These are phyloP conservation scores for Lochmaea capreae DNA, from an alignment of 2,888 invertebrate genomes.

Conservation along the genomic window DNA sequence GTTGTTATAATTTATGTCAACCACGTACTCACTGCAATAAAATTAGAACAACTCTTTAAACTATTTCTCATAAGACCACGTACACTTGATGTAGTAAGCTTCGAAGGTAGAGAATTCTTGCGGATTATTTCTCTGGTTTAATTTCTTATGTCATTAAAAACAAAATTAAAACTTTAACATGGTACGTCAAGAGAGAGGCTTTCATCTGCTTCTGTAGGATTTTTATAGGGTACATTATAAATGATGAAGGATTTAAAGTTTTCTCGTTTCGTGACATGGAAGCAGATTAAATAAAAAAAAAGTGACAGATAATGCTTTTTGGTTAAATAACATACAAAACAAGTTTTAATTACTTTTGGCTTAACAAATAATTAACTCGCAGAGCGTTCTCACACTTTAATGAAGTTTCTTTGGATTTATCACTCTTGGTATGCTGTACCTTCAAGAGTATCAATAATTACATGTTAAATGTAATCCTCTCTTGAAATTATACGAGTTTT, in stretches of 20 bases:
- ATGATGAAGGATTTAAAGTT: conserved; percentile 54
- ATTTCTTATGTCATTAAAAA: conserved; percentile 42
- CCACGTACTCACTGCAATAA: too few relatives aligned
- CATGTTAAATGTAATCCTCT: too few relatives aligned
- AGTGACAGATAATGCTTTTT: conserved; percentile 50
- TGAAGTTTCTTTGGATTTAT: too few relatives aligned
- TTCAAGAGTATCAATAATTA: too few relatives aligned
- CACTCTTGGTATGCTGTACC: too few relatives aligned
- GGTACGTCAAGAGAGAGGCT: conserved; percentile 37
- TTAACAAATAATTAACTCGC: conserved; percentile 14
- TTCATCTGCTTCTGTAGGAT: conserved; percentile 38
- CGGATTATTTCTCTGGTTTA: conserved; percentile 33
- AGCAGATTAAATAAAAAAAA: conserved; percentile 50
- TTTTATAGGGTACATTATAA: conserved; percentile 46
- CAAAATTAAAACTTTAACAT: conserved; percentile 41
- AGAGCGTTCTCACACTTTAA: not conserved
- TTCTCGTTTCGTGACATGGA: conserved; percentile 48
- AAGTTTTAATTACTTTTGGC: conserved; percentile 52
- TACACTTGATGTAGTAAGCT: conserved; percentile 1
- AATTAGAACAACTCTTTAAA: not conserved
- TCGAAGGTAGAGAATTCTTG: conserved; percentile 15
- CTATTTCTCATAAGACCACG: too few relatives aligned
- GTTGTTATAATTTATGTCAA: too few relatives aligned
- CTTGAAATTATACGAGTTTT: too few relatives aligned
- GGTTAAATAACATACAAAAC: conserved; percentile 48